Conservation (phyloP, 2,888 invertebrate genomes). For the Drosophila putrida region DNA sequence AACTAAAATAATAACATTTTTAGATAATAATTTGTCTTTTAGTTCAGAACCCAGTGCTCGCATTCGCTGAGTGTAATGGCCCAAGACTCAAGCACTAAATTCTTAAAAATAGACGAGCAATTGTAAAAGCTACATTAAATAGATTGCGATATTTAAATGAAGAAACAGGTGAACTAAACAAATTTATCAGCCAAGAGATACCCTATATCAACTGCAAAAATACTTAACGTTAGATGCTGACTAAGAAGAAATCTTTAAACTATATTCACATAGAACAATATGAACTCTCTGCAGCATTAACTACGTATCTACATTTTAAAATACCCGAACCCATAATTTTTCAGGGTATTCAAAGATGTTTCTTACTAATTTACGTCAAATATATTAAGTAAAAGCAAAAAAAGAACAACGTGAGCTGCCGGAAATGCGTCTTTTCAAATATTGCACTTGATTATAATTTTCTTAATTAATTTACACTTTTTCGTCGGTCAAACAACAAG, state of each 20-base stretch:
- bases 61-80: slow-evolving; percentile 16
- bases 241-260: too few relatives aligned
- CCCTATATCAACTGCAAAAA: neutral
- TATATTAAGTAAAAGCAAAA: slow-evolving; percentile 15
- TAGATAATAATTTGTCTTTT: slow-evolving; percentile 1
- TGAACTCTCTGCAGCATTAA: too few relatives aligned
- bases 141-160: neutral
- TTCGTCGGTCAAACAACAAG: slow-evolving; percentile 14
- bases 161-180: neutral
- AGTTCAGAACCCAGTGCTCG: neutral
- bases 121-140: slow-evolving; percentile 10
- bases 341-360: neutral
- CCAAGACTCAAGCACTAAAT: neutral
- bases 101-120: slow-evolving; percentile 11
- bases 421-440: slow-evolving; percentile 56
- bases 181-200: neutral
- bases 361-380: slow-evolving; percentile 48
- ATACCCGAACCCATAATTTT: neutral
- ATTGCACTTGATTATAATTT: slow-evolving; percentile 6
- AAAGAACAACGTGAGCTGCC: slow-evolving; percentile 39
- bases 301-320: neutral
- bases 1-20: neutral
- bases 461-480: slow-evolving; percentile 25
- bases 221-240: neutral
- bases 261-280: too few relatives aligned